Evolutionary conservation across 2,113 vertebrate species (phyloP).

Genomic region (Colistium nudipinnis): DNA sequence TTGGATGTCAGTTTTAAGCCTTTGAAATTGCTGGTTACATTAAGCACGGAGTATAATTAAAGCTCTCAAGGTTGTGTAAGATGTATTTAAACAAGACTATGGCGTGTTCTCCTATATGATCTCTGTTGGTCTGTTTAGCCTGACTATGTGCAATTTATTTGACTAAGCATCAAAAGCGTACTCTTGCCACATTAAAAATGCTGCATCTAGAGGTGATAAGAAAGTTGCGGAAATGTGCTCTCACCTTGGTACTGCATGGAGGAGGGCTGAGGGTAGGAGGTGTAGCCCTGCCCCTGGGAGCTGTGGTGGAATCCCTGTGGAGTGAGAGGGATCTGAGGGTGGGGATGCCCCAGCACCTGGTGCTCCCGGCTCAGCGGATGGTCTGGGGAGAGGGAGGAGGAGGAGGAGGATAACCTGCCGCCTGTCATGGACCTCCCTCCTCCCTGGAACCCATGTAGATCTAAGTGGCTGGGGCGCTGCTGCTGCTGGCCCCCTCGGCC

Average conservation of each 20-base stretch:
- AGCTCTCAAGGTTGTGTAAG: slow-evolving; percentile 8
- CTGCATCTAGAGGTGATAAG: not conserved
- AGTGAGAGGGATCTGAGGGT: slow-evolving; percentile 82
- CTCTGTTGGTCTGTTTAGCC: not conserved
- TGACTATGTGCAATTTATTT: not conserved
- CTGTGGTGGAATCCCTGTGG: slow-evolving; percentile 85
- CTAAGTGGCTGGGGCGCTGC: slow-evolving; percentile 77
- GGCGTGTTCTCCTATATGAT: not conserved
- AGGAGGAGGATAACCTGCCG: slow-evolving; percentile 84
- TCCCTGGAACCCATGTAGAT: slow-evolving; percentile 83
- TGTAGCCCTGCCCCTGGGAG: slow-evolving; percentile 82
- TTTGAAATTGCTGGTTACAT: slow-evolving; percentile 15
- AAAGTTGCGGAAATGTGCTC: slow-evolving; percentile 42
- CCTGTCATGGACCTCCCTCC: slow-evolving; percentile 82
- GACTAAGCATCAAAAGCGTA: not conserved
- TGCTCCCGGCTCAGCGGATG: slow-evolving; percentile 89
- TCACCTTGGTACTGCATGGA: slow-evolving; percentile 92
- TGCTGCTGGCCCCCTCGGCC: slow-evolving; percentile 83
- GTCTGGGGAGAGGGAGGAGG: slow-evolving; percentile 87
- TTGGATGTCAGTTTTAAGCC: slow-evolving; percentile 14
- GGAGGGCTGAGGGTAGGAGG: slow-evolving; percentile 85
- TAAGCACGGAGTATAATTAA: slow-evolving; percentile 24
- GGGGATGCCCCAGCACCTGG: slow-evolving; percentile 79
- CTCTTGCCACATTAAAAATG: not conserved
- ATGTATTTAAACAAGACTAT: slow-evolving; percentile 23